Evolutionary conservation across 2,797 vertebrate genomes (phyloP).

Genomic region (Avahi laniger): DNA sequence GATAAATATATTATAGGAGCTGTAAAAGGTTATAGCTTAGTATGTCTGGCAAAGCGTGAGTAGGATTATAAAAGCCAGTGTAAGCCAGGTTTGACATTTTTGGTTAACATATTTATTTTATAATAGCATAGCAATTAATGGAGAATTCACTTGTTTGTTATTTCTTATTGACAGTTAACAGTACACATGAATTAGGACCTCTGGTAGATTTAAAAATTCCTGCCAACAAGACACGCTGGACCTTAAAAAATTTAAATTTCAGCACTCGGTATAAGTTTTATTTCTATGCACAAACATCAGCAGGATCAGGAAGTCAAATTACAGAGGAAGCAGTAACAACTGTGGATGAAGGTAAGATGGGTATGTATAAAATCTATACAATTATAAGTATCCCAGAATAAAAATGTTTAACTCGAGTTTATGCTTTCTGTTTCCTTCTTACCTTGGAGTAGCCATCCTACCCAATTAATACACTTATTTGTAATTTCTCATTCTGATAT

Average conservation of each 20-base stretch:
- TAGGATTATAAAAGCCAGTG: neutral
- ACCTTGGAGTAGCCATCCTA: neutral
- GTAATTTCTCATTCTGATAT: neutral
- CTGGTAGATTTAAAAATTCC: slow-evolving; percentile 92
- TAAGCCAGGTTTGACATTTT: neutral
- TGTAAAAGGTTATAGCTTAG: neutral
- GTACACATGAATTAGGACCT: slow-evolving; percentile 93
- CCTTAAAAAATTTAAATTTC: slow-evolving; percentile 94
- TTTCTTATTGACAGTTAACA: slow-evolving; percentile 91
- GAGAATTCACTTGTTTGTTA: slow-evolving; percentile 25
- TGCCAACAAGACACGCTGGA: slow-evolving; percentile 94
- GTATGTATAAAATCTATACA: slow-evolving; percentile 81
- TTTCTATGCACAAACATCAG: slow-evolving; percentile 92
- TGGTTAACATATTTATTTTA: neutral
- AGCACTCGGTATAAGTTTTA: slow-evolving; percentile 99
- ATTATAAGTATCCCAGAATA: neutral
- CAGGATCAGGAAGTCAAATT: slow-evolving; percentile 91
- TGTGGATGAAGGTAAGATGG: slow-evolving; percentile 95
- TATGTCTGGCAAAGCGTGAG: neutral
- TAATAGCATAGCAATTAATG: neutral
- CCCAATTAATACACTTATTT: neutral
- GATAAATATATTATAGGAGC: neutral
- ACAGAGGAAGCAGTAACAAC: slow-evolving; percentile 93
- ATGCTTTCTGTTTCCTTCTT: slow-evolving; percentile 35
- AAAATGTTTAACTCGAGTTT: neutral